Conservation (phyloP, 2,797 vertebrate genomes). For the Sphenodon punctatus region DNA sequence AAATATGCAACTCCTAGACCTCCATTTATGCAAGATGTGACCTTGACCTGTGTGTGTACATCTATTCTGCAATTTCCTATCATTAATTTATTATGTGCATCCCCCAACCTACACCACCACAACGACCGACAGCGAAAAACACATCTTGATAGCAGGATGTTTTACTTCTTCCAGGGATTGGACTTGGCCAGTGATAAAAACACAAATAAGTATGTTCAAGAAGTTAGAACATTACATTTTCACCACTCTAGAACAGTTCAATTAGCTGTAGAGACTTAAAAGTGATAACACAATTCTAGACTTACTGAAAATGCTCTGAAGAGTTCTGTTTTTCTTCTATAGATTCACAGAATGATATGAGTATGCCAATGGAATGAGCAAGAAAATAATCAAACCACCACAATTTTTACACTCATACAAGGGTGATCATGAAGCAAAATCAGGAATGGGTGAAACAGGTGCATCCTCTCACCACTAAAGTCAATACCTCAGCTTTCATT, state of each 20-base stretch:
- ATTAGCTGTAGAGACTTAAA: constrained; percentile 5
- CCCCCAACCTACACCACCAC: constrained; percentile 7
- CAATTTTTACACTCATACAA: too few relatives aligned
- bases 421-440: too few relatives aligned
- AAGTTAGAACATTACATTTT: not conserved
- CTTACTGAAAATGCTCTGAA: constrained; percentile 12
- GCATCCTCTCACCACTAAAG: too few relatives aligned
- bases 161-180: constrained; percentile 29
- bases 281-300: not conserved
- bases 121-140: constrained; percentile 45
- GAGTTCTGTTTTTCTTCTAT: not conserved
- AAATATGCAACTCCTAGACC: constrained; percentile 45
- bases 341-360: not conserved
- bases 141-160: constrained; percentile 28
- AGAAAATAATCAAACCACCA: too few relatives aligned
- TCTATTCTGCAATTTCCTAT: constrained; percentile 61
- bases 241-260: not conserved
- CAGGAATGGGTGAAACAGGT: too few relatives aligned
- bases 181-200: constrained; percentile 19
- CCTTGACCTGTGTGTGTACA: constrained; percentile 55
- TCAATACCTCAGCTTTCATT: too few relatives aligned
- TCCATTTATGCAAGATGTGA: constrained; percentile 52
- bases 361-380: not conserved
- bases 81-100: constrained; percentile 58
- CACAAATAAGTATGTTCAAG: not conserved